Evolutionary conservation across 2,888 invertebrate genomes (phyloP), one percentile per base, ranked within the genome.

Genomic region (Nomada goodeniana): DNA sequence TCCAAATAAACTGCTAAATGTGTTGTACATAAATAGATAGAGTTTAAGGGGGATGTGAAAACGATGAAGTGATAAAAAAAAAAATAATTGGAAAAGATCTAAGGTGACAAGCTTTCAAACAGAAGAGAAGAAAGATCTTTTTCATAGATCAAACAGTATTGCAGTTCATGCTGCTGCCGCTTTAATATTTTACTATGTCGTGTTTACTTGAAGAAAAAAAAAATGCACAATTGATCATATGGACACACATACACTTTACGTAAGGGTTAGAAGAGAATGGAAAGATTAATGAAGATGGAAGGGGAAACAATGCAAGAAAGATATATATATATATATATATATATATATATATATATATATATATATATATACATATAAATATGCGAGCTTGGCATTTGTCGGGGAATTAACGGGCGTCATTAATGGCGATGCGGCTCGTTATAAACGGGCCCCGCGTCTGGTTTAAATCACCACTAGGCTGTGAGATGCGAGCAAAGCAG

Each of bases 401-500:
- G 81, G 60, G 68, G 85, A 70, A 29, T 75, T 73, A 61, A 47
- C 86, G 79, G 80, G 72, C 65, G 81, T 76, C 72, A 81, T 84
- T 83, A 67, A 61, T 36, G 60, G 60, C 76, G 86, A 86, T 80
- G 86, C 82, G 84, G 86, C 81, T 86, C 86, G 80, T 90, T 89
- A n/a, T 84, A 72, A 88, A 91, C 88, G 86, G 87, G 83, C 76
- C 63, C 57, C 68, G 80, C 75, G 75, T 89, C 88, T 84, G 84
- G 83, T 85, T 90, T 85, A 89, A 92, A 92, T 92, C 90, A 93
- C 91, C 89, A 91, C 90, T 93, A 92, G 93, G 93, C 93, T 93
- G 93, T 93, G 93, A 93, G 92, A 93, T 90, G 91, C 91, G 92
- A 93, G 92, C 91, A 91, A 92, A 91, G 91, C 92, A 91, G 91